Conservation (phyloP, 2,797 vertebrate species). For the Rhadinocentrus ornatus region DNA sequence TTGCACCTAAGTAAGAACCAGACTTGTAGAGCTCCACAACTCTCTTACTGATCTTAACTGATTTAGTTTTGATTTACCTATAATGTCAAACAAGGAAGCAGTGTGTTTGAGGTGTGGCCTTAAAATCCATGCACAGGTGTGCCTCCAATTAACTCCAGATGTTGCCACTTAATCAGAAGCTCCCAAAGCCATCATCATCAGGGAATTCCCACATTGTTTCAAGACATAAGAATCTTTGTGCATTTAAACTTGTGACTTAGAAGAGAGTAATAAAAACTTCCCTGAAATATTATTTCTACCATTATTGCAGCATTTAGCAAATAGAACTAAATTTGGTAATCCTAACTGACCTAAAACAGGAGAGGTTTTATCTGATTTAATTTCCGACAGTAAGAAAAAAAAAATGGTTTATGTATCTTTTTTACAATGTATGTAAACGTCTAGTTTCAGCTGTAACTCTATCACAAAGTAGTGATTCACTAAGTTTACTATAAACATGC, state of each 20-base stretch:
- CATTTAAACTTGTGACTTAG: neutral
- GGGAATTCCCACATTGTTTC: neutral
- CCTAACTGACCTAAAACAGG: too few relatives aligned
- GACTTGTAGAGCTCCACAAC: too few relatives aligned
- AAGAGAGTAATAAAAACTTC: too few relatives aligned
- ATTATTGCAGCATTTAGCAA: too few relatives aligned
- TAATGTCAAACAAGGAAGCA: neutral
- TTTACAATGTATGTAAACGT: too few relatives aligned
- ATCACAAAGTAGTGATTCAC: slow-evolving; percentile 25
- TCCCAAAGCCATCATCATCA: neutral
- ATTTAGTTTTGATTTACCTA: neutral
- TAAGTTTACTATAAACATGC: slow-evolving; percentile 23
- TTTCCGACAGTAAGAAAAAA: too few relatives aligned
- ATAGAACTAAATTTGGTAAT: too few relatives aligned
- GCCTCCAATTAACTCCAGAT: neutral
- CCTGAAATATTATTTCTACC: too few relatives aligned
- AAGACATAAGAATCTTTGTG: neutral
- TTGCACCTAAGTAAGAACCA: too few relatives aligned
- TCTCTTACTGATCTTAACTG: neutral
- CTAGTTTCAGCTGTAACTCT: neutral
- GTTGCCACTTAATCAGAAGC: neutral
- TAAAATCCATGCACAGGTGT: neutral
- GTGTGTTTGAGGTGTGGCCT: slow-evolving; percentile 1
- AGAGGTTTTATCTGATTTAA: too few relatives aligned
- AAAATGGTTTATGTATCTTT: too few relatives aligned